Percentiles rank a stretch among this genome's conserved stretches.
These are phyloP conservation scores for Cheiracanthium punctorium DNA, from an alignment of 2,888 invertebrate species.

Conservation along the genomic window DNA sequence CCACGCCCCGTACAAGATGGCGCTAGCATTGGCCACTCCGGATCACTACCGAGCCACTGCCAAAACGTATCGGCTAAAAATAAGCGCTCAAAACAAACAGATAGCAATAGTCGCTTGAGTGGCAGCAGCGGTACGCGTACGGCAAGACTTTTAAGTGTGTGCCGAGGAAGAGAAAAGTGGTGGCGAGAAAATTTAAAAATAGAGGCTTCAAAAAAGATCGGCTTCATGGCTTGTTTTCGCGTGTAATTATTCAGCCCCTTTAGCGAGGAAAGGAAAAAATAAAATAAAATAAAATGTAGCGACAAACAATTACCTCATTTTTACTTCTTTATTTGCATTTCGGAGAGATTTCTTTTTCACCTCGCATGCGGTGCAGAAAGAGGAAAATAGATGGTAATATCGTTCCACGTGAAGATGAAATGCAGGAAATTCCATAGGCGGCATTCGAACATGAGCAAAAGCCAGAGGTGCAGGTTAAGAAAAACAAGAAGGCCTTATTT, in stretches of 20 bases:
- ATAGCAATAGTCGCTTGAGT: slow-evolving; percentile 39
- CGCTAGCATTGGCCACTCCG: slow-evolving; percentile 22
- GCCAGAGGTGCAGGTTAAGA: neutral
- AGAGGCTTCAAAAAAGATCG: neutral
- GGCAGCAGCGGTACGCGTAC: neutral
- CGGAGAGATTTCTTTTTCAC: neutral
- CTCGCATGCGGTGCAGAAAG: too few relatives aligned
- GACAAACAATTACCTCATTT: too few relatives aligned
- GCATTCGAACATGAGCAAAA: neutral
- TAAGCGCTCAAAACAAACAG: slow-evolving; percentile 60
- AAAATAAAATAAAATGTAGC: too few relatives aligned
- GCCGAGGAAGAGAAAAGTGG: neutral
- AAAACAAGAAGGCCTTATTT: neutral
- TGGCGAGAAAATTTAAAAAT: neutral
- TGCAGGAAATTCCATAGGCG: neutral
- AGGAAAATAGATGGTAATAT: neutral
- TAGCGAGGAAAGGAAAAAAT: neutral
- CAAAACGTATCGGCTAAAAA: slow-evolving; percentile 60
- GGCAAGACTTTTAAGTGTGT: neutral
- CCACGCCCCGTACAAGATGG: slow-evolving; percentile 33
- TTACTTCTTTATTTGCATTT: too few relatives aligned
- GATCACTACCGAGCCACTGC: slow-evolving; percentile 39
- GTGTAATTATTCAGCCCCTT: neutral
- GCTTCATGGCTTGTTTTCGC: neutral
- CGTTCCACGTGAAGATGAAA: neutral